Evolutionary conservation across 2,113 vertebrate genomes (phyloP), one percentile per base, ranked within the genome.

Genomic region (Corvus moneduloides): DNA sequence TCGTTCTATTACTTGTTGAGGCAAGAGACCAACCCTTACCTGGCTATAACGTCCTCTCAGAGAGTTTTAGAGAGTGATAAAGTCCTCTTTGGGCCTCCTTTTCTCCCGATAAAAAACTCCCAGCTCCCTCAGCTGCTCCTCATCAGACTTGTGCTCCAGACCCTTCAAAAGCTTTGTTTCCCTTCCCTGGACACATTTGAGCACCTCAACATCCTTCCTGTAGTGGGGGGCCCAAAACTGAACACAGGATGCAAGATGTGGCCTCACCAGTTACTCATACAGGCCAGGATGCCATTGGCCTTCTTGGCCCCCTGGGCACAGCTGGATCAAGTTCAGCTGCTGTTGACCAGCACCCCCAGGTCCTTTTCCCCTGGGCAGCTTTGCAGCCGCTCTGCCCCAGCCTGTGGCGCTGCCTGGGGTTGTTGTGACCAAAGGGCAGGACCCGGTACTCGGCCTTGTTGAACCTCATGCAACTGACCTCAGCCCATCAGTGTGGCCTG

Each of bases 381-480:
- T 35, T 75, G 39, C 78, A 75, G 28, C 9, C 23, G 6, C 69
- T 46, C 69, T 83, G 55, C 46, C 24, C 17, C 48, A 48, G 41
- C 39, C 48, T 15, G 11, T 18, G 26, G 62, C 7, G 1, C n/a
- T 32, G n/a, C n/a, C 39, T 35, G 55, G 16, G 20, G 13, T 20
- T 7, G 28, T 5, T 72, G 26, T 56, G 35, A 49, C 21, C 49
- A 7, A 49, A 18, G 3, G 1, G 16, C 49, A 48, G 66, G 19
- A 41, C 30, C 19, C 1, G 9, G 24, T 1, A 2, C 20, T 48
- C 6, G n/a, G 19, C 19, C 41, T n/a, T 41, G 23, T 7, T 33
- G 9, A 56, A 26, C 30, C 24, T 64, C 49, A 43, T 11, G 10
- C 4, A 8, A 1, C 0, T 35, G 35, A 6, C 21, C 21, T 27